phyloP scores from a whole-genome alignment of 2,888 invertebrate genomes.

The Phaedon cochleariae region DNA sequence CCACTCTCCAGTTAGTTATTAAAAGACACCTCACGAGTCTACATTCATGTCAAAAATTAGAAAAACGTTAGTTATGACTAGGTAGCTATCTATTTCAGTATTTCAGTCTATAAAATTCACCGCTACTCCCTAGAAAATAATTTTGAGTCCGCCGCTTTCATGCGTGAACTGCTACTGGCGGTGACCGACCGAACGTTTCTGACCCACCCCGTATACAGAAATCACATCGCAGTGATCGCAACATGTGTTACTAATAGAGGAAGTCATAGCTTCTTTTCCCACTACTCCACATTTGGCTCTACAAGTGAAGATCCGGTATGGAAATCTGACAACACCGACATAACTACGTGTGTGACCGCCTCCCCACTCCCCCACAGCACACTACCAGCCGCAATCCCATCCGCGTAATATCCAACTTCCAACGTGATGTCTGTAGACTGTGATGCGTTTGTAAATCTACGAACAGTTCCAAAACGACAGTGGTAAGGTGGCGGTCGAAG shows the following conservation, averaged over 20 bases:
- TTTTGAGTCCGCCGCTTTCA: background rate
- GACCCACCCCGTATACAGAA: conserved; percentile 25
- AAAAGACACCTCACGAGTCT: no score
- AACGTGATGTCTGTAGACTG: conserved; percentile 37
- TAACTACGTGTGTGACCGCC: conserved; percentile 43
- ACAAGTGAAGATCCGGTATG: conserved; percentile 61
- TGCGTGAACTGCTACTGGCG: background rate
- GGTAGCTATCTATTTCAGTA: no score
- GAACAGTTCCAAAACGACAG: conserved; percentile 57
- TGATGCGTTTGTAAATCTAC: conserved; percentile 19
- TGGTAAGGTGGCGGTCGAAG: conserved; percentile 61
- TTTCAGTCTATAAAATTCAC: no score
- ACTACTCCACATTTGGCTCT: conserved; percentile 44
- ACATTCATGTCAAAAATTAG: no score
- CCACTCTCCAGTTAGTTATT: no score
- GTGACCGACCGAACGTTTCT: background rate
- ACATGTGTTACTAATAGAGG: conserved; percentile 51
- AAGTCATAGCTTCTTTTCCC: conserved; percentile 54
- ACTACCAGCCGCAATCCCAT: conserved; percentile 19
- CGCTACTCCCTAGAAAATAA: background rate
- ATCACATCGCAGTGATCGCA: conserved; percentile 14
- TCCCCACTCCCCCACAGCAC: conserved; percentile 54
- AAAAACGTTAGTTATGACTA: no score
- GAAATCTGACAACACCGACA: conserved; percentile 46
- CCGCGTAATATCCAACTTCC: conserved; percentile 32